Percentiles rank a stretch among this genome's conserved stretches.
phyloP scores from a whole-genome alignment of 2,797 vertebrate species.

The Chrosomus eos region DNA sequence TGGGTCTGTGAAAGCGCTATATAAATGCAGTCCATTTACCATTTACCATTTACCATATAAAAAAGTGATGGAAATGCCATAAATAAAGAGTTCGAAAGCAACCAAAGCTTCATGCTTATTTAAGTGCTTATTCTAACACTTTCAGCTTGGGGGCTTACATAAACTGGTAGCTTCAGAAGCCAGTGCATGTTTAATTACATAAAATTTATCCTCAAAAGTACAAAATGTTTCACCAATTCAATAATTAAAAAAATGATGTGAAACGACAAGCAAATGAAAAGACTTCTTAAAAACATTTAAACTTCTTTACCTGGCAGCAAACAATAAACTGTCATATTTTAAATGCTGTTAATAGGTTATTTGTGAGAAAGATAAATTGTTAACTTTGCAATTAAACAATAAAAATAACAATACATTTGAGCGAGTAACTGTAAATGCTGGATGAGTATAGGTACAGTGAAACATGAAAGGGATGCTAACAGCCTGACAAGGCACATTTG shows the following conservation, averaged over 20 bases:
- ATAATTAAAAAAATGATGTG: background rate
- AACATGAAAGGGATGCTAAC: background rate
- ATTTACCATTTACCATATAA: no score
- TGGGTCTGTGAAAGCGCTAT: no score
- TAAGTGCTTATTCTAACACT: background rate
- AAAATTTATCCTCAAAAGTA: background rate
- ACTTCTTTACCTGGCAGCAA: background rate
- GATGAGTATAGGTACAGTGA: background rate
- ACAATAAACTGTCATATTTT: background rate
- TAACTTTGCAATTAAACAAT: background rate
- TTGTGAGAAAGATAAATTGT: background rate
- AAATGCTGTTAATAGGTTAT: background rate
- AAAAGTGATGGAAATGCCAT: background rate
- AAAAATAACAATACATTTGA: background rate
- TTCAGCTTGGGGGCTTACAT: background rate
- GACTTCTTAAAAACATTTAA: background rate
- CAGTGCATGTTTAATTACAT: background rate
- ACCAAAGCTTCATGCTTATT: background rate
- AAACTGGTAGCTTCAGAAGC: background rate
- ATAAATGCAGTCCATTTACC: no score
- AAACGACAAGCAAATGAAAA: constrained; percentile 6
- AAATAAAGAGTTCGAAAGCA: background rate
- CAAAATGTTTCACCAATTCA: background rate
- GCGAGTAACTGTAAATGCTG: background rate
- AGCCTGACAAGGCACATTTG: background rate